These are phyloP conservation scores for Equus przewalskii DNA, from an alignment of 2,113 vertebrate genomes.

Conservation along the genomic window DNA sequence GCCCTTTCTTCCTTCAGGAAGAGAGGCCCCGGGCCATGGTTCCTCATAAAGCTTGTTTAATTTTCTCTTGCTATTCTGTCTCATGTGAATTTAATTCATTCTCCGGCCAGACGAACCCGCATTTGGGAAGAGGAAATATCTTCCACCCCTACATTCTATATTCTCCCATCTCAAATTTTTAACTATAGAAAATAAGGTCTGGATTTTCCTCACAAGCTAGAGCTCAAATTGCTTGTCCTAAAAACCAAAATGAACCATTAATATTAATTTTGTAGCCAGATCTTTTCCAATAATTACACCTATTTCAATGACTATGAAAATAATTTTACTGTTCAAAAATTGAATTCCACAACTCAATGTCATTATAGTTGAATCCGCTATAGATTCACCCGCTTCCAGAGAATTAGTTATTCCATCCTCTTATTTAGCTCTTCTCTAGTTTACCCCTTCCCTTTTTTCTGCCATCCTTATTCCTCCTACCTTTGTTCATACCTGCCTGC, in stretches of 20 bases:
- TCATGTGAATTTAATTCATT: no score
- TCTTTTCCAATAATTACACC: background rate
- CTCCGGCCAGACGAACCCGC: no score
- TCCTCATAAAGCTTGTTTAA: no score
- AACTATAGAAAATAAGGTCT: background rate
- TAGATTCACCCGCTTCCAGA: background rate
- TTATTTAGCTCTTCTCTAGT: background rate
- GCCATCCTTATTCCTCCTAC: background rate
- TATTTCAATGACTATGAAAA: background rate
- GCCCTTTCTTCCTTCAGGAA: no score
- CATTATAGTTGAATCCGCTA: background rate
- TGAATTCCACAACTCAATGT: background rate
- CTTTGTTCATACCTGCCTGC: background rate
- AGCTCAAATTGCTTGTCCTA: background rate
- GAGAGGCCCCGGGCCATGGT: no score
- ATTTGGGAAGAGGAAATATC: no score
- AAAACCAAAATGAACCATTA: background rate
- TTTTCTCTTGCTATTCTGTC: no score
- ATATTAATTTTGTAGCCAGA: background rate
- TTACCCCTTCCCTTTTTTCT: background rate
- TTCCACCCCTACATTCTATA: background rate
- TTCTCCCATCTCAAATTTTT: background rate
- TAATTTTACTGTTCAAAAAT: background rate
- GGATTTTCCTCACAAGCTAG: background rate
- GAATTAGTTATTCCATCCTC: background rate